A percentile compares a stretch with the other conserved stretches of the same genome.
Evolutionary conservation across 1,140 invertebrate species (phyloP).

Genomic region (Lasaia peninsularis): DNA sequence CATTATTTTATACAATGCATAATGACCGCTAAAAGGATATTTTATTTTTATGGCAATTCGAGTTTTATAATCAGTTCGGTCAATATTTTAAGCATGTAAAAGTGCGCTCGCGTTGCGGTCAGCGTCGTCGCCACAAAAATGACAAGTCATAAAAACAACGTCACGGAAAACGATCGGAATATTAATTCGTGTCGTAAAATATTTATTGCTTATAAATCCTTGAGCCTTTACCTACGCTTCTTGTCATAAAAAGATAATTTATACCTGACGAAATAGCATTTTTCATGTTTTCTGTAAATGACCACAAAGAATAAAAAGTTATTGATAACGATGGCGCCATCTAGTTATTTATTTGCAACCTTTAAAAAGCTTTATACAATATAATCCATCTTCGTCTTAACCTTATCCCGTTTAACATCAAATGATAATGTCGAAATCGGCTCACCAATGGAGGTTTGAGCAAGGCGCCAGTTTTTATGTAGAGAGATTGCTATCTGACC

Average conservation of each 20-base stretch:
- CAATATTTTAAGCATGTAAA: conserved; percentile 52
- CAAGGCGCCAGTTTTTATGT: too few species aligned
- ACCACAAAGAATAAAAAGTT: conserved; percentile 63
- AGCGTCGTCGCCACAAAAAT: conserved; percentile 65
- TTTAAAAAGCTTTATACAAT: too few species aligned
- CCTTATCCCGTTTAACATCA: too few species aligned
- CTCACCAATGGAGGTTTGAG: too few species aligned
- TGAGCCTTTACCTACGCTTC: conserved; percentile 75
- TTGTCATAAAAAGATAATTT: conserved; percentile 77
- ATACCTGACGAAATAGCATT: conserved; percentile 73
- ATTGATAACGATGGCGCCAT: conserved; percentile 59
- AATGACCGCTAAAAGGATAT: conserved; percentile 54
- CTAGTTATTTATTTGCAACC: not conserved
- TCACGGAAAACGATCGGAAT: conserved; percentile 75
- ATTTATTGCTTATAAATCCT: conserved; percentile 77
- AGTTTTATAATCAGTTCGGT: conserved; percentile 62
- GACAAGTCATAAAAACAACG: conserved; percentile 75
- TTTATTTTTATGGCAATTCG: conserved; percentile 62
- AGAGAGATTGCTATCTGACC: too few species aligned
- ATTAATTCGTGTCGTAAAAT: conserved; percentile 77
- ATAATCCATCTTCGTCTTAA: too few species aligned
- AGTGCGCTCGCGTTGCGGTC: conserved; percentile 44
- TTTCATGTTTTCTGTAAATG: conserved; percentile 70
- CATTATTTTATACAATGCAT: conserved; percentile 34
- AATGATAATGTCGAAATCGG: too few species aligned